Base-by-base conservation (phyloP, 2,888 invertebrate genomes). In the Pheosia gnoma region DNA sequence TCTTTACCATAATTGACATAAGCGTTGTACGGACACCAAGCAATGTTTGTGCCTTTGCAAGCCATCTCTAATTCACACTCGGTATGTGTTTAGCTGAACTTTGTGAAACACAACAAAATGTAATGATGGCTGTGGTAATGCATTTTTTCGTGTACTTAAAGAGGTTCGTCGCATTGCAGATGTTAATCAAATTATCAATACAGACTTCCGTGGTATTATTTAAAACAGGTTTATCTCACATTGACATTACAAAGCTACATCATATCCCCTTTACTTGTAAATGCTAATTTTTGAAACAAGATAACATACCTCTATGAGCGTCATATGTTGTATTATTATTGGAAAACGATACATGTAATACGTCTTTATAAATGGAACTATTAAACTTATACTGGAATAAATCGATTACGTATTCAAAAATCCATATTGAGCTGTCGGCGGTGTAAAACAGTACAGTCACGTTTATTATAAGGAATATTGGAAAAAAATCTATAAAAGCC, bases 71-170 rank as follows among this genome's bases (percentile, higher is more conserved):
- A 92, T 92, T 92, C 87, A 91, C 91, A 92, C 91, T 81, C 84
- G 82, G 85, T 25, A 25, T 25, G 25, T 88, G 81, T 90, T 91
- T 91, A 93, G 90, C 92, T 89, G 86, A 89, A 86, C 84, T 90
- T 90, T 79, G 92, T 90, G 92, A 93, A 93, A 90, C 87, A 86
- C 87, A 85, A 90, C 87, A 82, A 77, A 88, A 86, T 82, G 85
- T 89, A 90, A 91, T 90, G 86, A 91, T 91, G 87, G 76, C 84
- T 78, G 80, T 85, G 89, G 88, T 90, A 90, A 91, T 91, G 91
- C 88, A 87, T 88, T 88, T 89, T 89, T 90, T 85, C 82, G 83
- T 88, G 83, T 90, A 82, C 84, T 86, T 89, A 89, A 90, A 89
- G 85, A 88, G 81, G 80, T 81, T 70, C 76, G 79, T 78, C 74